Percentiles rank a stretch among this genome's conserved stretches.
These are phyloP conservation scores for Helostoma temminkii DNA, from an alignment of 2,797 vertebrate species.

Conservation along the genomic window DNA sequence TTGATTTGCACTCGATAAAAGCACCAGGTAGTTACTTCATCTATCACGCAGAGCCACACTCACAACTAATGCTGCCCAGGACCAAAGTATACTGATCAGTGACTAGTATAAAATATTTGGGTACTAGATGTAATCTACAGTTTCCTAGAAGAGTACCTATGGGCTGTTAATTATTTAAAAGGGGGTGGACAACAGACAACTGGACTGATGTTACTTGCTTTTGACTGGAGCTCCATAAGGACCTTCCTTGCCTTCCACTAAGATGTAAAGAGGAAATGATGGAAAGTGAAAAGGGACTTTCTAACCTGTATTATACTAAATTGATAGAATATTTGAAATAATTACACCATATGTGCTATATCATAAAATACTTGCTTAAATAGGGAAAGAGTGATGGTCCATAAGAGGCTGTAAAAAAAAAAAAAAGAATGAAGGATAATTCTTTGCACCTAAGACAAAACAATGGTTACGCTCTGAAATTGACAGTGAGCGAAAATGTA, in stretches of 20 bases:
- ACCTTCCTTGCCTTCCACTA: slow-evolving; percentile 77
- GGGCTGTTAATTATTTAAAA: slow-evolving; percentile 8
- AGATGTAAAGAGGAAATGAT: slow-evolving; percentile 49
- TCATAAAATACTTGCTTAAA: slow-evolving; percentile 80
- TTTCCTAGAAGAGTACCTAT: slow-evolving; percentile 24
- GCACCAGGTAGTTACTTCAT: not conserved
- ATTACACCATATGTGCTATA: slow-evolving; percentile 1
- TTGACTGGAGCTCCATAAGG: slow-evolving; percentile 74
- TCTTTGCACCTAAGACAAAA: slow-evolving; percentile 28
- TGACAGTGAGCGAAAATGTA: slow-evolving; percentile 44
- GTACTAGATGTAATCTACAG: slow-evolving; percentile 30
- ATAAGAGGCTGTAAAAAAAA: slow-evolving; percentile 72
- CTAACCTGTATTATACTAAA: slow-evolving; percentile 17
- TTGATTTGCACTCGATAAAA: not conserved
- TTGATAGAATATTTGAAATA: not conserved
- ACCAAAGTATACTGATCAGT: slow-evolving; percentile 5
- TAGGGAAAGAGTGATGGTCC: slow-evolving; percentile 63
- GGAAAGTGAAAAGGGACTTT: slow-evolving; percentile 14
- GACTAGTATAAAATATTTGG: slow-evolving; percentile 16
- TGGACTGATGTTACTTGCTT: slow-evolving; percentile 80
- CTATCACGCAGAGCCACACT: slow-evolving; percentile 6
- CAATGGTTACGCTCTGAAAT: slow-evolving; percentile 4
- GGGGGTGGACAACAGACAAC: slow-evolving; percentile 25
- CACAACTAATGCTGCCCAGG: not conserved
- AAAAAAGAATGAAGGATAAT: slow-evolving; percentile 48